Conservation (phyloP, 2,888 invertebrate genomes). For the Thyatira batis region DNA sequence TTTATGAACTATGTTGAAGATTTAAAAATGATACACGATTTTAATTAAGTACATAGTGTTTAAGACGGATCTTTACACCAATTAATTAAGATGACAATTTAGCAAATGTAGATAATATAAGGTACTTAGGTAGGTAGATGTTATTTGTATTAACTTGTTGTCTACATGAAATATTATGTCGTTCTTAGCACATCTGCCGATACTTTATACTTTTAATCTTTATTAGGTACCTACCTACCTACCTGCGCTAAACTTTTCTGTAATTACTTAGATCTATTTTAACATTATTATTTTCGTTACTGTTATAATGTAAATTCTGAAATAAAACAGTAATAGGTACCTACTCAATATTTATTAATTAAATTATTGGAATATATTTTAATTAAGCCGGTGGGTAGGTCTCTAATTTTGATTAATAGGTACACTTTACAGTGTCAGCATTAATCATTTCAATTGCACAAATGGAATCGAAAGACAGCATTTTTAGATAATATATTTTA, state of each 20-base stretch:
- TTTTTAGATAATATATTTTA: slow-evolving; percentile 6
- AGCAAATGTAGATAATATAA: slow-evolving; percentile 61
- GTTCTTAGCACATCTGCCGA: background rate
- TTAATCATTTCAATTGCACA: slow-evolving; percentile 11
- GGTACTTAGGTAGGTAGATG: slow-evolving; percentile 51
- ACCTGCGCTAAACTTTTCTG: too few species aligned
- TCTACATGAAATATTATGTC: slow-evolving; percentile 29
- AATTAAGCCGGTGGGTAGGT: background rate
- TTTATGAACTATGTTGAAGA: slow-evolving; percentile 30
- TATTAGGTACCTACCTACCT: background rate
- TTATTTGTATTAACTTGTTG: slow-evolving; percentile 64
- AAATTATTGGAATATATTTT: background rate
- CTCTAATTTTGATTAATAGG: background rate
- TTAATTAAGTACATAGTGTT: slow-evolving; percentile 52
- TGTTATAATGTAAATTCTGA: too few species aligned
- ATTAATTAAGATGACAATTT: slow-evolving; percentile 76
- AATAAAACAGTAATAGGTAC: background rate
- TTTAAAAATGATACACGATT: slow-evolving; percentile 37
- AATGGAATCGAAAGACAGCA: slow-evolving; percentile 12
- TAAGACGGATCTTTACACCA: slow-evolving; percentile 81
- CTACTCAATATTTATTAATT: background rate
- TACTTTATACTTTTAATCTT: background rate
- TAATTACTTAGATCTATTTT: too few species aligned
- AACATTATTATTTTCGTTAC: too few species aligned
- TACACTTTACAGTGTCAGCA: background rate